These are phyloP conservation scores for Cebus imitator DNA, from an alignment of 2,113 vertebrate genomes.

Conservation along the genomic window DNA sequence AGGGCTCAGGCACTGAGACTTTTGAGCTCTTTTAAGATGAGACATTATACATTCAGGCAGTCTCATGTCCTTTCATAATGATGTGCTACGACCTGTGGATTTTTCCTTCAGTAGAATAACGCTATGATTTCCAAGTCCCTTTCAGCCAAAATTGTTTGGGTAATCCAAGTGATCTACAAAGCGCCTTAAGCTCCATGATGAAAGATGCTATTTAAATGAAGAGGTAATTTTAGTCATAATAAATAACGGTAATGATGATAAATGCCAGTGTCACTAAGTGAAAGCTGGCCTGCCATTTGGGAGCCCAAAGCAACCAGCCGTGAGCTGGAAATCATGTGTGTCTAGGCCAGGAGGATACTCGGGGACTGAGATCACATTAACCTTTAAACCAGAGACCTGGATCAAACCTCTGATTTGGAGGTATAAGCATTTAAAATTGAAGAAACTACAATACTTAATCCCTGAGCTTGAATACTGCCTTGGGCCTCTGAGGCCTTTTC, in stretches of 20 bases:
- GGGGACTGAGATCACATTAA: neutral
- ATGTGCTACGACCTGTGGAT: neutral
- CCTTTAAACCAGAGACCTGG: neutral
- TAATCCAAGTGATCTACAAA: neutral
- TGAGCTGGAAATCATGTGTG: conserved; percentile 17
- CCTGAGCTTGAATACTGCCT: neutral
- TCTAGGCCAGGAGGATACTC: neutral
- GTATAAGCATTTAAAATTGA: neutral
- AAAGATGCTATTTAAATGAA: conserved; percentile 25
- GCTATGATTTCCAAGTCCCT: neutral
- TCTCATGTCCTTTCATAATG: neutral
- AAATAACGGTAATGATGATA: conserved; percentile 54
- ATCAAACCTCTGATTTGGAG: neutral
- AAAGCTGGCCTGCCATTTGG: conserved; percentile 42
- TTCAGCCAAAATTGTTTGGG: neutral
- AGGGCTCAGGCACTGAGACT: neutral
- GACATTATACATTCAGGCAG: neutral
- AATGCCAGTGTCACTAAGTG: conserved; percentile 15
- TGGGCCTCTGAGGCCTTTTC: neutral
- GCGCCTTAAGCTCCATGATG: neutral
- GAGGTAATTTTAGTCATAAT: conserved; percentile 32
- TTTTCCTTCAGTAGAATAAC: neutral
- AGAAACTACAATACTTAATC: neutral
- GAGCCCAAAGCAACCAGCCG: conserved; percentile 35
- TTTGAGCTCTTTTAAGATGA: neutral